Percentiles rank a stretch among this genome's conserved stretches.
Evolutionary conservation across 2,113 vertebrate genomes (phyloP).

Genomic region (Protobothrops mucrosquamatus): DNA sequence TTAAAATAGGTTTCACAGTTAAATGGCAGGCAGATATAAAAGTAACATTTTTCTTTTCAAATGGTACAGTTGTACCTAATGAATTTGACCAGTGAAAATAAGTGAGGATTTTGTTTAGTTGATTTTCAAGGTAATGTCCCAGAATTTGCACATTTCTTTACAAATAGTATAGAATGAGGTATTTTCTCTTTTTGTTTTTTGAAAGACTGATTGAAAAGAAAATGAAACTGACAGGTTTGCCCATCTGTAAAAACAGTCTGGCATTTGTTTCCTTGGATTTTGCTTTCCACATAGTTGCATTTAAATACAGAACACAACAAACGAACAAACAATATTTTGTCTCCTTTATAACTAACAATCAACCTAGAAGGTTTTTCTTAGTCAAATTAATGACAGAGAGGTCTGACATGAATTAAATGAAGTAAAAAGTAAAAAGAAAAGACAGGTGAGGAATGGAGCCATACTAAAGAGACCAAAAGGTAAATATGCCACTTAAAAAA

Average conservation of each 20-base stretch:
- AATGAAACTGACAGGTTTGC: not conserved
- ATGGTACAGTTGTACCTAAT: not conserved
- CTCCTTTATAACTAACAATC: not conserved
- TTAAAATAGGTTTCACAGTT: not conserved
- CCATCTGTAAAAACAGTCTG: not conserved
- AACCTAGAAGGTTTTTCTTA: not conserved
- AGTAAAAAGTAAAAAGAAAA: conserved; percentile 17
- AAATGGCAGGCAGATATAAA: not conserved
- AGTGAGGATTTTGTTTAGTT: not conserved
- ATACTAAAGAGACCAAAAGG: not conserved
- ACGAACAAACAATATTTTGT: not conserved
- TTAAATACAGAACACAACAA: not conserved
- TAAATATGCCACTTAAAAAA: not conserved
- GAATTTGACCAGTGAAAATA: not conserved
- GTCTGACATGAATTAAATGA: not conserved
- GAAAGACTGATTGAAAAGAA: not conserved
- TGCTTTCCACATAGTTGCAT: conserved; percentile 1
- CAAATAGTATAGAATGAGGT: not conserved
- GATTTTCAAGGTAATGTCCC: not conserved
- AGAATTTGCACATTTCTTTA: not conserved
- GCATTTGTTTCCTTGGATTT: not conserved
- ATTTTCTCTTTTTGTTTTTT: not conserved
- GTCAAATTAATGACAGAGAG: not conserved
- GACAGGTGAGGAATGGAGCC: not conserved
- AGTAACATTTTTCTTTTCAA: not conserved